Evolutionary conservation across 1,140 invertebrate species (phyloP).

Genomic region (Tenebrio molitor): DNA sequence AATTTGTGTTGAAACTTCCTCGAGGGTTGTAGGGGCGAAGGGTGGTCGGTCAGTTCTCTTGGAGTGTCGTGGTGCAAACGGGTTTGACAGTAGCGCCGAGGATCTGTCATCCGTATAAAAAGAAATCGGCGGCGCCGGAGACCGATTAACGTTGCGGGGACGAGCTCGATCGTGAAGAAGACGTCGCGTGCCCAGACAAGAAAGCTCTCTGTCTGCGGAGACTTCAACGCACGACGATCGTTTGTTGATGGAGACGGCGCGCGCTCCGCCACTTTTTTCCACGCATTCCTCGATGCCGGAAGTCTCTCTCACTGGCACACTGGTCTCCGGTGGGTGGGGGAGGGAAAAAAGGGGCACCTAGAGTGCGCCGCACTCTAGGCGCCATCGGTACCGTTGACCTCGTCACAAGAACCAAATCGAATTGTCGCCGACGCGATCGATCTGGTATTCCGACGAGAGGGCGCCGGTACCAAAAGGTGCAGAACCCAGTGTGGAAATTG

Average conservation of each 20-base stretch:
- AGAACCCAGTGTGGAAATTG: too few species aligned
- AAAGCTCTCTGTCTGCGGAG: constrained; percentile 36
- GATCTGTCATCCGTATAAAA: too few species aligned
- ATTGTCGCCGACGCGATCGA: constrained; percentile 9
- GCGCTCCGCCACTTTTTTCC: constrained; percentile 18
- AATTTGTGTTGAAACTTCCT: too few species aligned
- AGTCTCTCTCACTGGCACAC: constrained; percentile 51
- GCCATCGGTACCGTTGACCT: constrained; percentile 48
- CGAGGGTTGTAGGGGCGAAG: too few species aligned
- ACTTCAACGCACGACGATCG: constrained; percentile 20
- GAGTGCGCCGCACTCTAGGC: constrained; percentile 42
- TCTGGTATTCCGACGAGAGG: background rate
- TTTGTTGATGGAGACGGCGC: constrained; percentile 17
- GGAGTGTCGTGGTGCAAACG: too few species aligned
- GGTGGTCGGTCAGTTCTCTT: too few species aligned
- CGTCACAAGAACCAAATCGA: constrained; percentile 5
- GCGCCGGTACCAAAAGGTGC: background rate
- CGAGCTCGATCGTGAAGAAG: constrained; percentile 3
- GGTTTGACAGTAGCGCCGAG: too few species aligned
- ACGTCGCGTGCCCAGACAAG: constrained; percentile 35
- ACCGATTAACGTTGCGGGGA: too few species aligned
- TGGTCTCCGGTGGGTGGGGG: constrained; percentile 13
- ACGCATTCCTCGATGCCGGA: constrained; percentile 50
- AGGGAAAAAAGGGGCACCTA: constrained; percentile 29
- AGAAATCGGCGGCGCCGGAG: too few species aligned